Evolutionary conservation across 2,888 invertebrate genomes (phyloP), one percentile per base, ranked within the genome.

Genomic region (Trichogramma evanescens): DNA sequence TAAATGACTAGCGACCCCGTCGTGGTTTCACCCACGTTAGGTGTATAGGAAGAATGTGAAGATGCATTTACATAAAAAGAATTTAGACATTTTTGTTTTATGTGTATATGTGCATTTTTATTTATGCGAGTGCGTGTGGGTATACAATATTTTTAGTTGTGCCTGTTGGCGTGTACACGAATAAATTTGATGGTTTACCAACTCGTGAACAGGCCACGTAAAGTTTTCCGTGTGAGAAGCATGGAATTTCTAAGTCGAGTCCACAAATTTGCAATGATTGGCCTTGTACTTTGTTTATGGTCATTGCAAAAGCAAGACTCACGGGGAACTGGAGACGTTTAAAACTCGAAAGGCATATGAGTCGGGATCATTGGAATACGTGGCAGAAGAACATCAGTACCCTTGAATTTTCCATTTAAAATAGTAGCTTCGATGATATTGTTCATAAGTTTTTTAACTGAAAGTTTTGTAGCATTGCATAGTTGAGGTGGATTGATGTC

Each of bases 221-320:
- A 56, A 74, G 65, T 66, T 74, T 72, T 26, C 74, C 72, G 64
- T 75, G 71, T 48, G 71, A 71, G 66, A 74, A 74, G 65, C 71
- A 70, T 57, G 66, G 59, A 66, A 69, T 67, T 68, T 67, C 67
- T 57, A 74, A 66, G 71, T 75, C 65, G 60, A 76, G 61, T 50
- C 71, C 73, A 65, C 69, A 69, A 65, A 71, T 64, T 48, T 64
- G 61, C 66, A 74, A 64, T 55, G 72, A 68, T 68, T 76, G 74
- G 9, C 73, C 73, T 71, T 75, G 74, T 55, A 72, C 69, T 42
- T 75, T n/a, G 66, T 74, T 74, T 56, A 74, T 74, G n/a, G 71
- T 64, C 68, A 73, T 72, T 43, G 71, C 71, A 67, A 72, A 72
- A 44, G 69, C 68, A n/a, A 71, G 58, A 45, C 68, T 59, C 50